phyloP scores from a whole-genome alignment of 2,113 vertebrate genomes.

The Nothobranchius furzeri region DNA sequence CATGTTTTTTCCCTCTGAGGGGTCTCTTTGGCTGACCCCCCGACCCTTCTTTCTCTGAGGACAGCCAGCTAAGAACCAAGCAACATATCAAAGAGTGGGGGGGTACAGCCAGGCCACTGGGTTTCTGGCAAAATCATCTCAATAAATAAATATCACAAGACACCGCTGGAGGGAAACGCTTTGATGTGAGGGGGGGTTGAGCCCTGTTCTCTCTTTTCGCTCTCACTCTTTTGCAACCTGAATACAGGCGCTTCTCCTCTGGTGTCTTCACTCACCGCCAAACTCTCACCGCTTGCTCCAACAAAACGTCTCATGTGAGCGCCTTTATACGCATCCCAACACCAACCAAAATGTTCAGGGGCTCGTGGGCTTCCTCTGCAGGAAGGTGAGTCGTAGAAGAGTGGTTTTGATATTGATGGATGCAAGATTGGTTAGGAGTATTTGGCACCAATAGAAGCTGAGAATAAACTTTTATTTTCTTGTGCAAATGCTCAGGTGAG shows the following conservation, averaged over 20 bases:
- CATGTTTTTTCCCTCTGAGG: constrained; percentile 69
- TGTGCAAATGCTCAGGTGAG: constrained; percentile 37
- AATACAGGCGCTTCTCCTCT: constrained; percentile 64
- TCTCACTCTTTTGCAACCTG: constrained; percentile 66
- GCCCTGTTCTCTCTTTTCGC: constrained; percentile 70
- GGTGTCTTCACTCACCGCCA: constrained; percentile 63
- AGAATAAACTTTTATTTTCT: constrained; percentile 44
- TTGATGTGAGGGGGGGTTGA: constrained; percentile 76
- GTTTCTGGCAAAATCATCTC: constrained; percentile 81
- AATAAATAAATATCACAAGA: constrained; percentile 83
- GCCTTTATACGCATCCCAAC: constrained; percentile 45
- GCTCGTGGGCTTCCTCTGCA: constrained; percentile 50
- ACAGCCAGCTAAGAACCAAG: constrained; percentile 75
- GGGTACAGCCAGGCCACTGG: constrained; percentile 69
- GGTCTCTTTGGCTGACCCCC: constrained; percentile 70
- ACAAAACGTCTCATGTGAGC: constrained; percentile 72
- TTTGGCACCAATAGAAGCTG: too few relatives aligned
- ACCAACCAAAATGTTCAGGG: constrained; percentile 52
- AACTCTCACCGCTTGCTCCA: constrained; percentile 68
- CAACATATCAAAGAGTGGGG: constrained; percentile 77
- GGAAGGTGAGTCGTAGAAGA: constrained; percentile 59
- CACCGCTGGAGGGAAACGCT: constrained; percentile 74
- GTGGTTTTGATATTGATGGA: constrained; percentile 58
- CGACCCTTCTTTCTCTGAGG: constrained; percentile 68
- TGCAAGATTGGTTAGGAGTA: constrained; percentile 39